phyloP scores from a whole-genome alignment of 2,113 vertebrate species.

The Osmerus eperlanus region DNA sequence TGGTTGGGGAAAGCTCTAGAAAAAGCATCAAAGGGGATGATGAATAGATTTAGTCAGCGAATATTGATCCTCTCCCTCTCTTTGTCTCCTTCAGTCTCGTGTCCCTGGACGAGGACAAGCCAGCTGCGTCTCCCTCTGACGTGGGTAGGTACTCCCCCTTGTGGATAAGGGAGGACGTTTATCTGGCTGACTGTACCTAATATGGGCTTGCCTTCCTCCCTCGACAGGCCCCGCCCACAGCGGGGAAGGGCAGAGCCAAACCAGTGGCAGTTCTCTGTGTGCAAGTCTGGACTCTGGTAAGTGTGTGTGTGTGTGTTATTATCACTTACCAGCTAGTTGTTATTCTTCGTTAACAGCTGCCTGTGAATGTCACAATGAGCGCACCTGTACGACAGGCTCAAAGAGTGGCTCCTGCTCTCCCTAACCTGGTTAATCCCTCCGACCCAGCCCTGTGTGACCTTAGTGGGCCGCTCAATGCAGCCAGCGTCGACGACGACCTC shows the following conservation, averaged over 20 bases:
- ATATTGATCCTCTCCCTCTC: not conserved
- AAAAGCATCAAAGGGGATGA: too few species aligned
- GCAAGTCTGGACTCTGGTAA: conserved; percentile 52
- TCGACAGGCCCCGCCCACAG: conserved; percentile 42
- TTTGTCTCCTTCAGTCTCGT: conserved; percentile 63
- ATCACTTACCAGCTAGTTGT: not conserved
- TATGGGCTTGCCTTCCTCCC: conserved; percentile 1
- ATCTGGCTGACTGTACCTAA: not conserved
- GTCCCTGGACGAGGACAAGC: conserved; percentile 72
- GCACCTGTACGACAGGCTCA: too few species aligned
- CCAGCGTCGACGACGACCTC: conserved; percentile 46
- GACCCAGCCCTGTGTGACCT: conserved; percentile 43
- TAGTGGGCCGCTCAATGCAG: conserved; percentile 30
- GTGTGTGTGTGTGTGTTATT: conserved; percentile 16
- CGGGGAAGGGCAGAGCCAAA: conserved; percentile 51
- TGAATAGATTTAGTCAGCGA: too few species aligned
- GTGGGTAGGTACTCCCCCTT: conserved; percentile 62
- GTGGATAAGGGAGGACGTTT: conserved; percentile 1
- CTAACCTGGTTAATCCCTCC: not conserved
- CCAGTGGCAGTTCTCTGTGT: conserved; percentile 36
- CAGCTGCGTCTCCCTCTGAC: conserved; percentile 45
- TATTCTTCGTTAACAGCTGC: not conserved
- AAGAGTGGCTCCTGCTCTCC: not conserved
- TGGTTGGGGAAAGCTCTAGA: too few species aligned
- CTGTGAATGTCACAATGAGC: too few species aligned